Percentiles rank a stretch among this genome's conserved stretches.
Evolutionary conservation across 2,113 vertebrate species (phyloP).

Genomic region (Xiphophorus couchianus): DNA sequence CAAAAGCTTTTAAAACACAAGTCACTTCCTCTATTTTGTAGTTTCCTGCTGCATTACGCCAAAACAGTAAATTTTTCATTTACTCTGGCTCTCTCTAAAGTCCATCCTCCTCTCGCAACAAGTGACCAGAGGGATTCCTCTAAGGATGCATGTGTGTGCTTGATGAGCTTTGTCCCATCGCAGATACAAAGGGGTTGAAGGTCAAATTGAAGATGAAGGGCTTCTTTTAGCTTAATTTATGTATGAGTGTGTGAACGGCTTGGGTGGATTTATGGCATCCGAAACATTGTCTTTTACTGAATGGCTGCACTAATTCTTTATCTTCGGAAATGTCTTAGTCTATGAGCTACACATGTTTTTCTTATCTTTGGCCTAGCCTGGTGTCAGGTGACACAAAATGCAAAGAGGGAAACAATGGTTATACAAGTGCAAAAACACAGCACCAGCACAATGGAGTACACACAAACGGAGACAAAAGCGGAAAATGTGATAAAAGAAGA

Average conservation of each 20-base stretch:
- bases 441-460: not conserved
- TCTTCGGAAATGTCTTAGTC: constrained; percentile 37
- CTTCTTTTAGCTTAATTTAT: constrained; percentile 19
- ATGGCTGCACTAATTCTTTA: constrained; percentile 19
- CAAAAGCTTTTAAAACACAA: no score
- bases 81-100: not conserved
- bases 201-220: constrained; percentile 48
- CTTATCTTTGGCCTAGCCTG: constrained; percentile 36
- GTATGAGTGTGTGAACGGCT: not conserved
- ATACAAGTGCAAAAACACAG: constrained; percentile 22
- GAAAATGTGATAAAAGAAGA: not conserved
- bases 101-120: not conserved
- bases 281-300: not conserved
- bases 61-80: not conserved
- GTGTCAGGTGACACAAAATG: constrained; percentile 18
- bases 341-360: constrained; percentile 17
- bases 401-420: constrained; percentile 27
- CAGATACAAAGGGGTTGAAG: constrained; percentile 26
- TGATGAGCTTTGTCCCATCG: constrained; percentile 13
- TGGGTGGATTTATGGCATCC: constrained; percentile 7
- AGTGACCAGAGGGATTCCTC: not conserved
- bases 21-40: not conserved
- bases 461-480: not conserved
- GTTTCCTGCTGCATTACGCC: not conserved
- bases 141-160: not conserved